These are phyloP conservation scores for Athalia circularis DNA, from an alignment of 2,888 invertebrate genomes.

Conservation along the genomic window DNA sequence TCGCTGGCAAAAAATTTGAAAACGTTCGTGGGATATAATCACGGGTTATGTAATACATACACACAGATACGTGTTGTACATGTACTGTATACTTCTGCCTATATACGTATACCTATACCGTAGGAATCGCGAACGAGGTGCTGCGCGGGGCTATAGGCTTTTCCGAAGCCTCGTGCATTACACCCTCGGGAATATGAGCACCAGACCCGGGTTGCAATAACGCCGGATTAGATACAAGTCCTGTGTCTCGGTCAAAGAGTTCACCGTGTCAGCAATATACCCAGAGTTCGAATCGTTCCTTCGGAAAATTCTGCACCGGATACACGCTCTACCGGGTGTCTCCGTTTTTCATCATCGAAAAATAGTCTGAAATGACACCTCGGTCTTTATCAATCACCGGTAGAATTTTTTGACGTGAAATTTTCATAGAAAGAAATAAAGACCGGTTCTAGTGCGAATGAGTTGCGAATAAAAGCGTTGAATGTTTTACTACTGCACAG, in stretches of 20 bases:
- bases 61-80: no score
- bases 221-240: constrained; percentile 59
- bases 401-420: no score
- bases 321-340: neutral
- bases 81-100: neutral
- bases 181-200: constrained; percentile 36
- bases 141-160: constrained; percentile 20
- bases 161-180: constrained; percentile 30
- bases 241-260: constrained; percentile 55
- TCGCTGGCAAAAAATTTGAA: constrained; percentile 15
- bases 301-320: neutral
- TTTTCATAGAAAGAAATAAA: no score
- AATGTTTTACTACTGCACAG: no score
- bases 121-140: constrained; percentile 28
- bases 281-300: constrained; percentile 13
- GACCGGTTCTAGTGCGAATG: no score
- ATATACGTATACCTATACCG: neutral
- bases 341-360: no score
- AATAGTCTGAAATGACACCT: no score
- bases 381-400: no score
- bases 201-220: constrained; percentile 57
- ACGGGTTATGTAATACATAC: no score
- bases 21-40: neutral
- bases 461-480: no score
- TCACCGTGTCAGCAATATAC: constrained; percentile 65